Conservation (phyloP, 2,797 vertebrate species). For the Acrocephalus scirpaceus region DNA sequence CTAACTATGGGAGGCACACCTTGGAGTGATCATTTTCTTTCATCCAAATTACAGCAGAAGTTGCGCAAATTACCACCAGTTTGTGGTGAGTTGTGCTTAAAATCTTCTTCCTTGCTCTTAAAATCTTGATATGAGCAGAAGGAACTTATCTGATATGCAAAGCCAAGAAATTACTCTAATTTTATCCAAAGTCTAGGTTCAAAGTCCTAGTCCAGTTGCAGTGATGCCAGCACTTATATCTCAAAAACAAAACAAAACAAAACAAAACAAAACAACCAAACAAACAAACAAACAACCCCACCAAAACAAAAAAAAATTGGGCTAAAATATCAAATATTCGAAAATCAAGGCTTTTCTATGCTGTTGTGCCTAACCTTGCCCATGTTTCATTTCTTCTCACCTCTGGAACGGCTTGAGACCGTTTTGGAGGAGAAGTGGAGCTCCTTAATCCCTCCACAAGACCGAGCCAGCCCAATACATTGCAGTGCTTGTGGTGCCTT, state of each 20-base stretch:
- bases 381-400: neutral
- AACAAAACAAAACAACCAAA: no score
- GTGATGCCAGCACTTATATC: neutral
- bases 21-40: neutral
- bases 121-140: neutral
- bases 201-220: neutral
- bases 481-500: neutral
- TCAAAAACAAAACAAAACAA: no score
- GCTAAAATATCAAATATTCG: neutral
- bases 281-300: no score
- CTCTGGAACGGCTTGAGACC: neutral
- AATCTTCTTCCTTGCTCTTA: neutral
- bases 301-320: neutral
- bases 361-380: neutral
- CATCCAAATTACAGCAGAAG: neutral
- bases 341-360: neutral
- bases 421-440: neutral
- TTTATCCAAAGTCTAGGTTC: neutral
- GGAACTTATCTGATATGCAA: neutral
- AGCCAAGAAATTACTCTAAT: neutral
- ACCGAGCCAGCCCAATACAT: neutral
- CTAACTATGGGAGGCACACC: rapidly evolving
- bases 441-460: neutral
- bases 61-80: neutral
- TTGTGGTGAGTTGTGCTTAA: neutral